Conservation (phyloP, 1,140 invertebrate genomes). For the Ditylenchus dipsaci region DNA sequence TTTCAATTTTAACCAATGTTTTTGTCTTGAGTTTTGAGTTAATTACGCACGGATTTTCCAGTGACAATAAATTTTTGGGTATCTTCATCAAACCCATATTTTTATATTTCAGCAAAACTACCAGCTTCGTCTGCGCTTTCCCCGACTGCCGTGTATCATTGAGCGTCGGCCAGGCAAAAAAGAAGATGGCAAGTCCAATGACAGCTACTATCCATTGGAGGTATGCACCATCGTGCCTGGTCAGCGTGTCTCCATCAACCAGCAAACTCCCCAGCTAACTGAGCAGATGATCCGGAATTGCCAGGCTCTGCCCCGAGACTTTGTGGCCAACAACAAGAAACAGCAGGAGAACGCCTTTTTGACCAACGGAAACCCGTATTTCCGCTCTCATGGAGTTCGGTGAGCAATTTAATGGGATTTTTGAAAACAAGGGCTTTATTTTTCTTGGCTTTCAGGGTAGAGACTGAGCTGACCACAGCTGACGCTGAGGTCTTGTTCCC, state of each 20-base stretch:
- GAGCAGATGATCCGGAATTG: slow-evolving; percentile 30
- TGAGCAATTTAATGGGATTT: slow-evolving; percentile 10
- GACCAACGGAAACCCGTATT: slow-evolving; percentile 14
- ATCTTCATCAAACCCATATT: too few species aligned
- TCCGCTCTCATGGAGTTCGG: slow-evolving; percentile 20
- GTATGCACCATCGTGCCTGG: slow-evolving; percentile 24
- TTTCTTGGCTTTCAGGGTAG: neutral
- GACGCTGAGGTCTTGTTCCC: slow-evolving; percentile 14
- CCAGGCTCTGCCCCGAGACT: slow-evolving; percentile 17
- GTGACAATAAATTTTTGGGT: too few species aligned
- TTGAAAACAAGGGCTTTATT: slow-evolving; percentile 15
- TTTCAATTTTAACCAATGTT: too few species aligned
- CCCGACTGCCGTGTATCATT: slow-evolving; percentile 20
- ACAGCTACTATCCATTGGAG: slow-evolving; percentile 25
- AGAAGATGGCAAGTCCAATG: neutral
- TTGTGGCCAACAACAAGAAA: slow-evolving; percentile 6
- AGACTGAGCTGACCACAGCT: slow-evolving; percentile 10
- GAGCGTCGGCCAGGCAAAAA: neutral
- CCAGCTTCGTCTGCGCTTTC: neutral
- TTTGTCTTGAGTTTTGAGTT: too few species aligned
- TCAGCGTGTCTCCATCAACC: slow-evolving; percentile 26
- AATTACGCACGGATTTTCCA: too few species aligned
- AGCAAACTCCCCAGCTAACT: slow-evolving; percentile 29
- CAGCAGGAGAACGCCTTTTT: slow-evolving; percentile 19
- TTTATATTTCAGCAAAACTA: neutral